phyloP scores from a whole-genome alignment of 2,113 vertebrate species.

The Ceuthmochares aereus region DNA sequence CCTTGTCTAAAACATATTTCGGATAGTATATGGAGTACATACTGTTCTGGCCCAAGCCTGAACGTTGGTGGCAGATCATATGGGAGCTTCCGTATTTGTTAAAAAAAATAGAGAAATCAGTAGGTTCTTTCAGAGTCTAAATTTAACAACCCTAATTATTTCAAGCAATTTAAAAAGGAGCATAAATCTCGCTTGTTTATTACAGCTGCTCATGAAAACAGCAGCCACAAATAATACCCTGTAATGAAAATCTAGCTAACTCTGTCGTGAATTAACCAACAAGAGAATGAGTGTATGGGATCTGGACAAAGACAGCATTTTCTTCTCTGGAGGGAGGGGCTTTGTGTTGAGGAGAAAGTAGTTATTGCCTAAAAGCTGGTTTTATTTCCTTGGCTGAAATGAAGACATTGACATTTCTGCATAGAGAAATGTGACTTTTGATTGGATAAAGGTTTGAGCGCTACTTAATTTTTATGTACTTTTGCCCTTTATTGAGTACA shows the following conservation, averaged over 20 bases:
- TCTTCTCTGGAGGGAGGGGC: background rate
- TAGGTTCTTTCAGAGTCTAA: conserved; percentile 9
- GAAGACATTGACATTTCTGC: background rate
- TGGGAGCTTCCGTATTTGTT: conserved; percentile 5
- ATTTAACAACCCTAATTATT: conserved; percentile 8
- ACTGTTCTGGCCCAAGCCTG: background rate
- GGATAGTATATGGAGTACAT: background rate
- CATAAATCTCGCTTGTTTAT: conserved; percentile 34
- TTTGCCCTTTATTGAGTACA: background rate
- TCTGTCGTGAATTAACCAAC: background rate
- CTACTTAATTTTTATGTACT: background rate
- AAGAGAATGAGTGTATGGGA: background rate
- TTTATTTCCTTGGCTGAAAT: background rate
- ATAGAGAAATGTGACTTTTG: background rate
- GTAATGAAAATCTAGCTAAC: conserved; percentile 22
- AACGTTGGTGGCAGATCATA: background rate
- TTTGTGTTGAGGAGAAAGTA: background rate
- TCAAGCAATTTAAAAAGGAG: background rate
- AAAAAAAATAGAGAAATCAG: background rate
- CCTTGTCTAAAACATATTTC: background rate
- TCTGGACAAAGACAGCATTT: background rate
- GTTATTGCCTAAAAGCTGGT: background rate
- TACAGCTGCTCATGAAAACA: conserved; percentile 31
- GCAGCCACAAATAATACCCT: conserved; percentile 35
- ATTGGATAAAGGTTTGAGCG: background rate